phyloP scores from a whole-genome alignment of 2,113 vertebrate genomes.

The Corythornis vintsioides region DNA sequence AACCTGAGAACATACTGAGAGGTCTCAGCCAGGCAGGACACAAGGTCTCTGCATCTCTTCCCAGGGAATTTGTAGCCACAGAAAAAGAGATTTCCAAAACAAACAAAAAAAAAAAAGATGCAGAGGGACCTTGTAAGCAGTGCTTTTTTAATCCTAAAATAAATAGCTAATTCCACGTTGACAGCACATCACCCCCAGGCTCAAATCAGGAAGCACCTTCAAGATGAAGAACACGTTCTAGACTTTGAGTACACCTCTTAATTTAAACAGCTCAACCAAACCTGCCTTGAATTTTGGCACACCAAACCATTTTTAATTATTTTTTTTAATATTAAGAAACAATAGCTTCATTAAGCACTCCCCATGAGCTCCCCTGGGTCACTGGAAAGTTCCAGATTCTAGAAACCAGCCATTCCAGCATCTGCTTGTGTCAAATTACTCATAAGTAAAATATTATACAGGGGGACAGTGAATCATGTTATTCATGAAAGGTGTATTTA shows the following conservation, averaged over 20 bases:
- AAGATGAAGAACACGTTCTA: background rate
- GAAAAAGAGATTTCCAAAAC: background rate
- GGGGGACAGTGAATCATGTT: background rate
- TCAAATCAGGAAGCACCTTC: background rate
- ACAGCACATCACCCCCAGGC: background rate
- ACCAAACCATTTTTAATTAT: background rate
- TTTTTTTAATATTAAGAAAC: background rate
- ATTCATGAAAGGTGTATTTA: background rate
- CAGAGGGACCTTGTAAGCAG: background rate
- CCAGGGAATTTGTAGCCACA: background rate
- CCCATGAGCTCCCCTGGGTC: background rate
- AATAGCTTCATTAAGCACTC: background rate
- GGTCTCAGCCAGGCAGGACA: background rate
- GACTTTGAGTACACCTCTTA: background rate
- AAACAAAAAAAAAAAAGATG: background rate
- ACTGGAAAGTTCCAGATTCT: background rate
- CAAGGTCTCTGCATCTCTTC: background rate
- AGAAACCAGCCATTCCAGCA: background rate
- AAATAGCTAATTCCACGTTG: background rate
- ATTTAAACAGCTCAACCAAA: background rate
- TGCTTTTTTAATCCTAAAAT: background rate
- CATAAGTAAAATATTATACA: constrained; percentile 20
- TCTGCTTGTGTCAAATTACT: background rate
- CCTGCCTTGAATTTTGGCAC: background rate
- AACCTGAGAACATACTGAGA: fast-evolving